Evolutionary conservation across 53 echinoderm and acorn worm species (phyloP).

Genomic region (Mesocentrotus franciscanus): DNA sequence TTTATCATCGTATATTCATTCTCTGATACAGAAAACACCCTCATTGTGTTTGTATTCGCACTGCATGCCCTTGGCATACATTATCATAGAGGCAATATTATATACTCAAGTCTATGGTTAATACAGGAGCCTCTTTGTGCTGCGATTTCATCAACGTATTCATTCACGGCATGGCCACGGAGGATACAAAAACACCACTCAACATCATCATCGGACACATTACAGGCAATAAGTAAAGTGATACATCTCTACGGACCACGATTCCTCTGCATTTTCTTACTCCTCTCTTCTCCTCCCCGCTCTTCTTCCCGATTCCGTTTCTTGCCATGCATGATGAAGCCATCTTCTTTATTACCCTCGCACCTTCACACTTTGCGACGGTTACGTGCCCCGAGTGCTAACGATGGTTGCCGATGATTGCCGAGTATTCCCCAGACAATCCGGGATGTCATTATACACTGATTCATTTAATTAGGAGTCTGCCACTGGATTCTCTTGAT

Average conservation of each 20-base stretch:
- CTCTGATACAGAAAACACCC: too few species aligned
- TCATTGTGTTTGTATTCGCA: background rate
- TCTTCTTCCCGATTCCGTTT: background rate
- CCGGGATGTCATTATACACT: constrained; percentile 57
- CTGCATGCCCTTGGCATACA: background rate
- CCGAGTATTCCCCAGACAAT: constrained; percentile 54
- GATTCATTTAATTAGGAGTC: constrained; percentile 67
- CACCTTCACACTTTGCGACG: constrained; percentile 30
- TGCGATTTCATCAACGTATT: constrained; percentile 12
- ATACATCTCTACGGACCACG: constrained; percentile 40
- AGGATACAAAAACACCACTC: constrained; percentile 14
- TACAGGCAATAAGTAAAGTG: constrained; percentile 54
- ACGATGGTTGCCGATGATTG: constrained; percentile 56
- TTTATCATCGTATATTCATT: too few species aligned
- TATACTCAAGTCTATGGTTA: background rate
- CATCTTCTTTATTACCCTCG: constrained; percentile 50
- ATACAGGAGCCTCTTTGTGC: background rate
- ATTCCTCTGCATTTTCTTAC: background rate
- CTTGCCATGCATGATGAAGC: background rate
- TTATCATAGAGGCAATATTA: background rate
- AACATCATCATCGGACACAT: constrained; percentile 47
- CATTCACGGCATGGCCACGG: background rate
- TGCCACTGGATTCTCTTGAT: constrained; percentile 36
- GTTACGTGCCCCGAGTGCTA: constrained; percentile 62
- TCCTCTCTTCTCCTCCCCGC: background rate